A percentile compares a stretch with the other conserved stretches of the same genome.
Evolutionary conservation across 1,140 invertebrate species (phyloP).

Genomic region (Drosophila santomea): DNA sequence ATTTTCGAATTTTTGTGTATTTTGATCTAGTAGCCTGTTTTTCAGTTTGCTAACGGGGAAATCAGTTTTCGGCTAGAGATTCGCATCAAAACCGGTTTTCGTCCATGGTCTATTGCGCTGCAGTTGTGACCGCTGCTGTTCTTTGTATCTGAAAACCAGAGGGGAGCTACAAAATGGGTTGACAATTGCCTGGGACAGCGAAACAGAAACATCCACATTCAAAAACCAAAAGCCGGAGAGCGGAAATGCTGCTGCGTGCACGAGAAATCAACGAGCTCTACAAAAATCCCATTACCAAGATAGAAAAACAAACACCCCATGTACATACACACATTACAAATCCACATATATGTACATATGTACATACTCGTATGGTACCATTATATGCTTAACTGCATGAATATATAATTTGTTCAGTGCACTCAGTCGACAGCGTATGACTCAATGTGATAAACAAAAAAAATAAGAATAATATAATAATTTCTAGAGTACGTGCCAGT

Average conservation of each 20-base stretch:
- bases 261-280: conserved; percentile 39
- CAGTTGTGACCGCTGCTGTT: neutral
- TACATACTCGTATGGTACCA: neutral
- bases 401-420: conserved; percentile 20
- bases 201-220: neutral
- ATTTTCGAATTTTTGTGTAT: neutral
- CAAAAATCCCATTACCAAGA: conserved; percentile 29
- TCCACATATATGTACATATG: too few species aligned
- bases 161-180: conserved; percentile 19
- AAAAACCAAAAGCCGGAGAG: conserved; percentile 5
- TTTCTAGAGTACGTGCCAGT: conserved; percentile 8
- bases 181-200: conserved; percentile 33
- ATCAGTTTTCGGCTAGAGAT: too few species aligned
- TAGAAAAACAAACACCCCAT: conserved; percentile 13
- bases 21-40: too few species aligned
- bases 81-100: neutral
- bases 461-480: neutral
- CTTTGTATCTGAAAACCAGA: conserved; percentile 4
- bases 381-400: conserved; percentile 7
- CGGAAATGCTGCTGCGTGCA: conserved; percentile 38
- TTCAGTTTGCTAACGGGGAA: too few species aligned
- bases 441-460: conserved; percentile 1
- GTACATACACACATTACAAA: neutral
- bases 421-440: conserved; percentile 10
- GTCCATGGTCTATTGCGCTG: neutral